Base-by-base conservation (phyloP, 1,140 invertebrate species). In the Aphelenchoides fujianensis region DNA sequence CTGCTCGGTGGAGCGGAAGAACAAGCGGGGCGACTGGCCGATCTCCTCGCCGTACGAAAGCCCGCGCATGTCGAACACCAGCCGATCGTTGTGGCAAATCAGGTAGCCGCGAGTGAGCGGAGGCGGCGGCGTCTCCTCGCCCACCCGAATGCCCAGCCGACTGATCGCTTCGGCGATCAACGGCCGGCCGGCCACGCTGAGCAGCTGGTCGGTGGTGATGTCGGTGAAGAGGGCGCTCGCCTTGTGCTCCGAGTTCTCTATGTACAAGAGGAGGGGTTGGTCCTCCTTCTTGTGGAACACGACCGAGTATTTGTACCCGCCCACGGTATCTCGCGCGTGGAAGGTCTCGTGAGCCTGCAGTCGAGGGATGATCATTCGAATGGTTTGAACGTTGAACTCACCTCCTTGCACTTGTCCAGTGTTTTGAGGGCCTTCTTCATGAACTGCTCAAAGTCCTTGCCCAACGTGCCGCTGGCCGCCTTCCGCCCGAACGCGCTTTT, bases 141-240 rank as follows among this genome's bases (percentile, higher is more conserved):
- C 7, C 3, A 53, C 7, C 54, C 80, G 54, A 9, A 82, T 73
- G 9, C 77, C 78, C n/a, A 79, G 54, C 16, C 79, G 75, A 7
- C 48, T 55, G 3, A 79, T 34, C 2, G 79, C 78, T 30, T 79
- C 79, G 1, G 68, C 35, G 31, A 82, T 77, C 28, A 79, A 64
- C 1, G 59, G 23, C 53, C 34, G 30, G 9, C 71, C 76, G 16
- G 57, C 70, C 52, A 63, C 63, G 16, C 48, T 48, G 9, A 82
- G 28, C 54, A 83, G 37, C 53, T 83, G 70, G 36, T 82, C 82
- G 32, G 81, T 80, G 28, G 81, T 82, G n/a, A 79, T 77, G 68
- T 82, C 80, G 27, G 77, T 79, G 35, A 82, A 82, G 34, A 82
- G 37, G 1, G 80, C 80, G 36, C 80, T 80, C 5, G 75, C 71